Percentiles rank a stretch among this genome's conserved stretches.
Evolutionary conservation across 2,113 vertebrate genomes (phyloP).

Genomic region (Lynx canadensis): DNA sequence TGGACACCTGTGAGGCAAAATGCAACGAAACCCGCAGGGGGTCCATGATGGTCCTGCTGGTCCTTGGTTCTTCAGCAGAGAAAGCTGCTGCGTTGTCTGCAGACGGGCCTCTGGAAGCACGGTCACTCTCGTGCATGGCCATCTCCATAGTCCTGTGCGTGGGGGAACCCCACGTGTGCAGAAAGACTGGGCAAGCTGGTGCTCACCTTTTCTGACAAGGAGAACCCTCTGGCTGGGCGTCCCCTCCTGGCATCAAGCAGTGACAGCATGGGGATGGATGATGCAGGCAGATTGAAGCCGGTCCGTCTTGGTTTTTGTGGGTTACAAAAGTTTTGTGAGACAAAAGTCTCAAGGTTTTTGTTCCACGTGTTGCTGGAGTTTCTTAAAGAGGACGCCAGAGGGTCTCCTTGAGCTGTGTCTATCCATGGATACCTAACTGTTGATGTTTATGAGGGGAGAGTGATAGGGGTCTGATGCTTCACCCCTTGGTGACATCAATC

Average conservation of each 20-base stretch:
- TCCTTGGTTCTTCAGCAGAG: background rate
- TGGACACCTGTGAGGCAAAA: background rate
- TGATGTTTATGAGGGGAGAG: background rate
- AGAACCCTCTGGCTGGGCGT: background rate
- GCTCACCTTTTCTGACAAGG: background rate
- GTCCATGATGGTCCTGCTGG: background rate
- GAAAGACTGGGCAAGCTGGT: too few relatives aligned
- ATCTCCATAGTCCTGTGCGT: accelerated
- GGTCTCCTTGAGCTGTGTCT: background rate
- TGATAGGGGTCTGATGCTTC: background rate
- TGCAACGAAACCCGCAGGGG: background rate
- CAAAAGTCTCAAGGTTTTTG: too few relatives aligned
- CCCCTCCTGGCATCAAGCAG: background rate
- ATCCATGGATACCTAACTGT: accelerated
- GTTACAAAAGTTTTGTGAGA: too few relatives aligned
- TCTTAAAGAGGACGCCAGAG: background rate
- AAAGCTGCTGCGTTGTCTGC: background rate
- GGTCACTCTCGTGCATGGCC: background rate
- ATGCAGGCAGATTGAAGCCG: background rate
- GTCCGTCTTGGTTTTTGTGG: background rate
- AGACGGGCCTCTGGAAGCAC: background rate
- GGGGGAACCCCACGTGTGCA: background rate
- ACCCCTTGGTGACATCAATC: background rate
- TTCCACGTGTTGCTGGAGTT: background rate
- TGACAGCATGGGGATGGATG: too few relatives aligned